phyloP scores from a whole-genome alignment of 2,113 vertebrate species.

The Petrocephalus zakoni region DNA sequence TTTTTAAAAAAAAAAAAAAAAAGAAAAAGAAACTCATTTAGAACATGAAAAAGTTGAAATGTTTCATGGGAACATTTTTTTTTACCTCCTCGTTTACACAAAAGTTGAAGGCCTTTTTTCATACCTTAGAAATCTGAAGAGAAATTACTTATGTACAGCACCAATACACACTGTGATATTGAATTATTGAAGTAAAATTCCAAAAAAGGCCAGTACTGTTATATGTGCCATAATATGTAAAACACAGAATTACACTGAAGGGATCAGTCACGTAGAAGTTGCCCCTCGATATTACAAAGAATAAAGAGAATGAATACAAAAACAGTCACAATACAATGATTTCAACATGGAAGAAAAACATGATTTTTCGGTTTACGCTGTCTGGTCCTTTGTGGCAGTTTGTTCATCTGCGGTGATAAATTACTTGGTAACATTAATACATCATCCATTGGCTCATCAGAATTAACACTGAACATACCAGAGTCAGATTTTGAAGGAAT shows the following conservation, averaged over 20 bases:
- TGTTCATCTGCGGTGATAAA: background rate
- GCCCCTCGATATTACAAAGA: background rate
- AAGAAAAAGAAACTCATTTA: background rate
- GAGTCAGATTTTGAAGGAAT: background rate
- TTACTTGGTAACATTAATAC: background rate
- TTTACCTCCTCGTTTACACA: background rate
- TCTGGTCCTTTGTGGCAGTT: background rate
- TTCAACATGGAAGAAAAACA: background rate
- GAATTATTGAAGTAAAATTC: constrained; percentile 18
- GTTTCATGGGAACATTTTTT: background rate
- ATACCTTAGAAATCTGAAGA: constrained; percentile 45
- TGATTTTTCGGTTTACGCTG: background rate
- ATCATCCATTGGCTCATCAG: background rate
- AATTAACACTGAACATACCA: background rate
- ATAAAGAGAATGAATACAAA: background rate
- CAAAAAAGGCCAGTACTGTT: constrained; percentile 38
- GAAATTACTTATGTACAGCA: constrained; percentile 44
- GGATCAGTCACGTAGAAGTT: background rate
- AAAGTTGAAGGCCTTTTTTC: constrained; percentile 30
- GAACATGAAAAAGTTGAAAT: background rate
- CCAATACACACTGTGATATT: constrained; percentile 43
- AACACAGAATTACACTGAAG: constrained; percentile 33
- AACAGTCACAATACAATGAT: background rate
- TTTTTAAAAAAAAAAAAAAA: background rate
- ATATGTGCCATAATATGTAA: constrained; percentile 42